Evolutionary conservation across 2,888 invertebrate genomes (phyloP).

Genomic region (Muschampia staudingeri): DNA sequence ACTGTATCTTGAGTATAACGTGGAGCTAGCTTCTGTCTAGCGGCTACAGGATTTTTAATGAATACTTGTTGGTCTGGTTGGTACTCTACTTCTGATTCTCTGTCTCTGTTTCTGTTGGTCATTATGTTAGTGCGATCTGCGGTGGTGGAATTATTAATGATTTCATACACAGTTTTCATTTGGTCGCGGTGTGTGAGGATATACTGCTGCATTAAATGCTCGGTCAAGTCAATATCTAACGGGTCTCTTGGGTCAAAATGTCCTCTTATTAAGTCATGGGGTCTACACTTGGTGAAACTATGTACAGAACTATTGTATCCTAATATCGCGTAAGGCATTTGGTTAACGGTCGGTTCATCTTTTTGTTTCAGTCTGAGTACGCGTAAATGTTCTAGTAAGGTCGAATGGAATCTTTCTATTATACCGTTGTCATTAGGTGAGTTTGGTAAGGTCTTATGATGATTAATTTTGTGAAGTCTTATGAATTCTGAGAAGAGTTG

Average conservation of each 20-base stretch:
- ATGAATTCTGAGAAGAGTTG: neutral
- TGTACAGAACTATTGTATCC: neutral
- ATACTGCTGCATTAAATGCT: slow-evolving; percentile 44
- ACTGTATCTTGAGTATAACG: slow-evolving; percentile 48
- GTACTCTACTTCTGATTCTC: slow-evolving; percentile 50
- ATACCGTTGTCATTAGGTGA: neutral
- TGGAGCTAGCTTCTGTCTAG: slow-evolving; percentile 48
- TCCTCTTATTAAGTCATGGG: neutral
- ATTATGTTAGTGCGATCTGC: slow-evolving; percentile 28
- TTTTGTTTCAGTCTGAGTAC: neutral
- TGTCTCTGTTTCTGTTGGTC: slow-evolving; percentile 41
- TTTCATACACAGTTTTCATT: slow-evolving; percentile 53
- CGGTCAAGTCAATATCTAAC: neutral
- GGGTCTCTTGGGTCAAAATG: slow-evolving; percentile 3
- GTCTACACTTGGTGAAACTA: neutral
- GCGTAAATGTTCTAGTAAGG: neutral
- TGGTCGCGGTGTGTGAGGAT: slow-evolving; percentile 48
- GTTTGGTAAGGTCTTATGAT: neutral
- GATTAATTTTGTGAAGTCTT: neutral
- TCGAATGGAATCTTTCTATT: neutral
- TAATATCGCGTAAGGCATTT: neutral
- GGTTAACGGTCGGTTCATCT: neutral
- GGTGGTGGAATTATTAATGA: slow-evolving; percentile 43
- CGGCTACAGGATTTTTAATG: slow-evolving; percentile 46
- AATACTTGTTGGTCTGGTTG: slow-evolving; percentile 50